Percentiles rank a stretch among this genome's conserved stretches.
These are phyloP conservation scores for Pipra filicauda DNA, from an alignment of 2,113 vertebrate species.

Conservation along the genomic window DNA sequence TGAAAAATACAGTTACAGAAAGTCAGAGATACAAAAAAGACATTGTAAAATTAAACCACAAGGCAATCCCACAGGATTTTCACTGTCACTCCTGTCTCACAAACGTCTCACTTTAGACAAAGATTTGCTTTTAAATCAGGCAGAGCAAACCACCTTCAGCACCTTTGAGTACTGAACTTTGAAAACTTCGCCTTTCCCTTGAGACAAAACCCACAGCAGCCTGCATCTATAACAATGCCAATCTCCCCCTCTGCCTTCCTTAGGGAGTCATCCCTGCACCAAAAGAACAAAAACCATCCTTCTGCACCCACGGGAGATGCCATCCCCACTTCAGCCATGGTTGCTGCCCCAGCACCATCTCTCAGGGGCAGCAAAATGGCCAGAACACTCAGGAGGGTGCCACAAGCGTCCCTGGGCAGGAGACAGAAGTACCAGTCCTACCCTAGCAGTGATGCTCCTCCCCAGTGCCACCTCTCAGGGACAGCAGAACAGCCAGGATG, in stretches of 20 bases:
- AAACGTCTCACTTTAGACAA: background rate
- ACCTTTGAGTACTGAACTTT: background rate
- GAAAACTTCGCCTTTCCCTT: background rate
- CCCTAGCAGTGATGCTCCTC: background rate
- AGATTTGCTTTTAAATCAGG: background rate
- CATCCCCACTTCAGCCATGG: fast-evolving
- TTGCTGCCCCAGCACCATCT: background rate
- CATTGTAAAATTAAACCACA: background rate
- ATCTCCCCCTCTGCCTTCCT: background rate
- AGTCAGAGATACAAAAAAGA: background rate
- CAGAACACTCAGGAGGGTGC: background rate
- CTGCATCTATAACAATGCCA: background rate
- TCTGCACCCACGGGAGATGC: background rate
- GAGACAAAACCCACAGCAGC: background rate
- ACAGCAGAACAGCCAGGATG: background rate
- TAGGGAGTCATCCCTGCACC: background rate
- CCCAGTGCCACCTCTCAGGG: background rate
- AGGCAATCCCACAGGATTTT: background rate
- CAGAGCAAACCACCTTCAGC: background rate
- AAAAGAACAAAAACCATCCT: background rate
- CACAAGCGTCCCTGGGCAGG: background rate
- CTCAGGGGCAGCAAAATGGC: background rate
- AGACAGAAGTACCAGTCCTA: fast-evolving
- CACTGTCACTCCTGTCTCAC: background rate
- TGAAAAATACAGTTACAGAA: background rate